Evolutionary conservation across 2,797 vertebrate genomes (phyloP), one percentile per base, ranked within the genome.

Genomic region (Sandelia bainsii): DNA sequence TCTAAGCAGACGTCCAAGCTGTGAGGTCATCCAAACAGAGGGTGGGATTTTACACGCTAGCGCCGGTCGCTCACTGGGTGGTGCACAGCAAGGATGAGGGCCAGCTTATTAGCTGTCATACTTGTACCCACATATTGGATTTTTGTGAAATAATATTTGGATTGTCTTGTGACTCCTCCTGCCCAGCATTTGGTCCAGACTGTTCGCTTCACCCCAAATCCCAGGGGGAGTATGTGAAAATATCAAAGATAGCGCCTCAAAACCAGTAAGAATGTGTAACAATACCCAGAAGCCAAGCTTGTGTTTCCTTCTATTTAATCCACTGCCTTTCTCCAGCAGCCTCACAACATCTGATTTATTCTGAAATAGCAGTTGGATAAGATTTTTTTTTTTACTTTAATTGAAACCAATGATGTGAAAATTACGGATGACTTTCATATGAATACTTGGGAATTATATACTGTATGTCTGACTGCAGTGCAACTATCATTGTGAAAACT

Each of bases 61-160:
- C 32, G 69, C 69, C 80, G 37, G 59, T 84, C 59, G 34, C 89
- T 84, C 74, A 29, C 84, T 93, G 89, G 92, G 91, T 90, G 92
- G 90, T 87, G 76, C 66, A 61, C 79, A 77, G 74, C 62, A 14
- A 86, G 78, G 73, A 82, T 46, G 62, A 71, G 49, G 80, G 84
- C 82, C 86, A 86, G 72, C 75, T 74, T 91, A 93, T 93, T 91
- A 89, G 77, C 87, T 91, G 90, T 92, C 85, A 85, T 83, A 80
- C 90, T 85, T 87, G 63, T 91, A 87, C 83, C 86, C 83, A 72
- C 83, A 84, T 93, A 92, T 93, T 92, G 62, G 79, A 89, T 92
- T 92, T 91, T 88, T 77, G 60, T 80, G 69, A 85, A 91, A 92
- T 89, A 93, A 94, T 94, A 92, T 94, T 94, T 93, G 67, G 68